Conservation (phyloP, 2,888 invertebrate genomes). For the Cephus pulcher region DNA sequence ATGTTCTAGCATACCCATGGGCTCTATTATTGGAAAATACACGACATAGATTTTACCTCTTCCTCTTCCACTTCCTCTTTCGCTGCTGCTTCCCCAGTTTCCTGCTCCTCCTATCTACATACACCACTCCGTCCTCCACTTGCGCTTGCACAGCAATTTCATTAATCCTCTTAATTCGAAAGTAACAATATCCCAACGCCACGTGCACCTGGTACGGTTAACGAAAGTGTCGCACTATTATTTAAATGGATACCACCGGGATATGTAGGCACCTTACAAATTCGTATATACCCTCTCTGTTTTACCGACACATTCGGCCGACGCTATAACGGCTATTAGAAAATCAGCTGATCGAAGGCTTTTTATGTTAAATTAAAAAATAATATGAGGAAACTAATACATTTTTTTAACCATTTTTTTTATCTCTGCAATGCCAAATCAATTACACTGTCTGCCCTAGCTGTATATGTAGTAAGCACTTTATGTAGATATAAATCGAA, state of each 20-base stretch:
- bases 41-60: slow-evolving; percentile 34
- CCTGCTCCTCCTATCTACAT: background rate
- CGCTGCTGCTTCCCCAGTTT: background rate
- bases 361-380: background rate
- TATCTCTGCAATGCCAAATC: background rate
- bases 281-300: background rate
- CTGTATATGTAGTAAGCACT: too few relatives aligned
- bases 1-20: background rate
- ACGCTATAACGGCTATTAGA: background rate
- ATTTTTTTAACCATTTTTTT: background rate
- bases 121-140: background rate
- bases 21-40: slow-evolving; percentile 47
- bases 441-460: too few relatives aligned
- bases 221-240: slow-evolving; percentile 20
- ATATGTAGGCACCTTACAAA: background rate
- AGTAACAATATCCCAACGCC: slow-evolving; percentile 51
- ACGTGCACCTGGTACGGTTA: slow-evolving; percentile 50
- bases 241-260: slow-evolving; percentile 22
- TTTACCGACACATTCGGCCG: background rate
- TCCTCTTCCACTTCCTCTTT: background rate
- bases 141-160: slow-evolving; percentile 28
- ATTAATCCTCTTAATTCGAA: slow-evolving; percentile 60
- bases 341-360: background rate
- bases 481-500: too few relatives aligned
- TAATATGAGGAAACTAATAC: background rate